These are phyloP conservation scores for Ibycter americanus DNA, from an alignment of 2,797 vertebrate genomes.

Conservation along the genomic window DNA sequence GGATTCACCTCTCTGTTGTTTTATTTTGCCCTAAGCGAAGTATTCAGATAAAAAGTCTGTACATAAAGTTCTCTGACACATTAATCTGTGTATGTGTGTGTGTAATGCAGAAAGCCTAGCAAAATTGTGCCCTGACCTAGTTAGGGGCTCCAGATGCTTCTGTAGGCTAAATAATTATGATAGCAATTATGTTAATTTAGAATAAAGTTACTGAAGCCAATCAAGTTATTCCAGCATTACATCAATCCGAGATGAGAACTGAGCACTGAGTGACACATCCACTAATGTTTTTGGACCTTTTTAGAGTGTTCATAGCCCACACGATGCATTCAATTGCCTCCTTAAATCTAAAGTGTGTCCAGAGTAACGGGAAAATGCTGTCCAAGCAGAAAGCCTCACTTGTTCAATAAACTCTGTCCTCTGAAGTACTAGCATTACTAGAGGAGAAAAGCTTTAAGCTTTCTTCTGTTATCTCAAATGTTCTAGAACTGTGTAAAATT, in stretches of 20 bases:
- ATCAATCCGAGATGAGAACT: neutral
- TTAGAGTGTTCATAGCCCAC: slow-evolving; percentile 13
- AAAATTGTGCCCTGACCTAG: slow-evolving; percentile 40
- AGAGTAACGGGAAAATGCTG: slow-evolving; percentile 67
- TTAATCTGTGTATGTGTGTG: neutral
- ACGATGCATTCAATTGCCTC: slow-evolving; percentile 58
- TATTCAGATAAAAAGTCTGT: neutral
- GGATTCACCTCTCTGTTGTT: neutral
- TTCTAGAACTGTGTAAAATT: slow-evolving; percentile 74
- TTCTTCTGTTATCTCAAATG: slow-evolving; percentile 59
- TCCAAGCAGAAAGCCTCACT: slow-evolving; percentile 73
- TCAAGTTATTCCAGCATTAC: slow-evolving; percentile 43
- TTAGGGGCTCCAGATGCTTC: slow-evolving; percentile 54
- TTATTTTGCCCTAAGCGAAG: neutral
- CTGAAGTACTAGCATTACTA: slow-evolving; percentile 64
- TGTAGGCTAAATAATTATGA: slow-evolving; percentile 56
- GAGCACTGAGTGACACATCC: slow-evolving; percentile 21
- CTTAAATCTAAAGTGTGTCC: slow-evolving; percentile 54
- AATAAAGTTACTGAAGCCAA: slow-evolving; percentile 61
- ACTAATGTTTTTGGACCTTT: slow-evolving; percentile 50
- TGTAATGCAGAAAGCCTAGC: neutral
- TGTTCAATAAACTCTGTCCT: slow-evolving; percentile 74
- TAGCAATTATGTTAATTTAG: slow-evolving; percentile 65
- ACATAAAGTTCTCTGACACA: neutral
- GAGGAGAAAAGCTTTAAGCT: slow-evolving; percentile 67